Evolutionary conservation across 2,888 invertebrate genomes (phyloP), one percentile per base, ranked within the genome.

Genomic region (Hydriomena furcata): DNA sequence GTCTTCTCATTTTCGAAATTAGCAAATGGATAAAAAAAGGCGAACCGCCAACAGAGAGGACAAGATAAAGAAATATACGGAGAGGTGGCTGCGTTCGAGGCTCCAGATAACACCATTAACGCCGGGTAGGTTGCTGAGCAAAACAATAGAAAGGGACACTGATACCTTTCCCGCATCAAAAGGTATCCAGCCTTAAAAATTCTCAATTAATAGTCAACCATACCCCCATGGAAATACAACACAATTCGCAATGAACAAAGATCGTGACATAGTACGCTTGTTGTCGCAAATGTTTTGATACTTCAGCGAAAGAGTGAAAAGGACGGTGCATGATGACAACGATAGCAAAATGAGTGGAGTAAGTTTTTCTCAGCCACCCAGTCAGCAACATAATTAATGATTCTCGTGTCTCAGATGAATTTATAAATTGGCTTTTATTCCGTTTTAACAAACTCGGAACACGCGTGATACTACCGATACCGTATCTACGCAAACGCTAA

Each of bases 371-470:
- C 83, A 90, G 87, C 90, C 90, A 90, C 90, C 89, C 89, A 90
- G 84, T 83, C 88, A 87, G 90, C 90, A 90, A 90, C 90, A 90
- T 90, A 90, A 90, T 90, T 90, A 90, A 90, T 90, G 90, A 82
- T 73, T 79, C 76, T 84, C 84, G 86, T 84, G 87, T 86, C 73
- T 82, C 78, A 80, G 84, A 89, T 87, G 87, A 84, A 89, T 89
- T 89, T 88, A 87, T 87, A 89, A 88, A 88, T 87, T 87, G 85
- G 82, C 79, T 83, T 60, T 83, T 77, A 85, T 84, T 86, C 75
- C 73, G 76, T 82, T 82, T 84, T 80, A 86, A 83, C 82, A 82
- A 84, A 83, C 56, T 58, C 79, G 63, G 66, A 74, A 80, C 80
- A 83, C 73, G 73, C 79, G 78, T 82, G 85, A 81, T 85, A 79